These are phyloP conservation scores for Mormyrops attenuatus DNA, from an alignment of 2,797 vertebrate species.

Conservation along the genomic window DNA sequence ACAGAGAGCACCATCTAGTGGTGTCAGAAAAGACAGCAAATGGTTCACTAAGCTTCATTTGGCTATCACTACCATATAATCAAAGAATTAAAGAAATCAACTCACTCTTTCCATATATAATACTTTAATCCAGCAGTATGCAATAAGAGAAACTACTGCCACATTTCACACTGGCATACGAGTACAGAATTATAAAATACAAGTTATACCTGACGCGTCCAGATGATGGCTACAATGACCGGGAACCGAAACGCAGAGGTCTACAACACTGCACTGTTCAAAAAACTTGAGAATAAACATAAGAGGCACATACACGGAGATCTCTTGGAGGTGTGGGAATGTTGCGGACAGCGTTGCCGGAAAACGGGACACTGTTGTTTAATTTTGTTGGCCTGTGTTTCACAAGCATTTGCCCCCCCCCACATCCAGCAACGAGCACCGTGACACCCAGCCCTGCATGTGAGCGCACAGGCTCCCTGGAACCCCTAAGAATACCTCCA, in stretches of 20 bases:
- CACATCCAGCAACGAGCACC: background rate
- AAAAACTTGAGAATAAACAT: slow-evolving; percentile 35
- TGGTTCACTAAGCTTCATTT: background rate
- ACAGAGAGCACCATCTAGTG: background rate
- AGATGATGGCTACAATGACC: slow-evolving; percentile 62
- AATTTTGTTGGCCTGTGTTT: background rate
- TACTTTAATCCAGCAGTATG: slow-evolving; percentile 53
- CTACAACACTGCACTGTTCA: slow-evolving; percentile 43
- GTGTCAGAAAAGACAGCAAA: background rate
- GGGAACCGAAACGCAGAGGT: slow-evolving; percentile 44
- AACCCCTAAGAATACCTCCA: background rate
- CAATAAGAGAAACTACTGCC: slow-evolving; percentile 53
- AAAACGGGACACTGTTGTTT: background rate
- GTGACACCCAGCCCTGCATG: background rate
- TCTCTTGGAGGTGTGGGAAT: slow-evolving; percentile 10
- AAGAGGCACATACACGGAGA: slow-evolving; percentile 34
- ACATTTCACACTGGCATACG: slow-evolving; percentile 56
- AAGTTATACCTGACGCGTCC: slow-evolving; percentile 52
- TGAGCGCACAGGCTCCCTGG: background rate
- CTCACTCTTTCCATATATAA: slow-evolving; percentile 16
- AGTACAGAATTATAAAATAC: slow-evolving; percentile 59
- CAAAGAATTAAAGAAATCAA: background rate
- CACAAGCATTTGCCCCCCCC: background rate
- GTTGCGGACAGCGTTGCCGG: background rate
- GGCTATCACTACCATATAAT: background rate